Evolutionary conservation across 2,888 invertebrate species (phyloP), one percentile per base, ranked within the genome.

Genomic region (Apodemia zela): DNA sequence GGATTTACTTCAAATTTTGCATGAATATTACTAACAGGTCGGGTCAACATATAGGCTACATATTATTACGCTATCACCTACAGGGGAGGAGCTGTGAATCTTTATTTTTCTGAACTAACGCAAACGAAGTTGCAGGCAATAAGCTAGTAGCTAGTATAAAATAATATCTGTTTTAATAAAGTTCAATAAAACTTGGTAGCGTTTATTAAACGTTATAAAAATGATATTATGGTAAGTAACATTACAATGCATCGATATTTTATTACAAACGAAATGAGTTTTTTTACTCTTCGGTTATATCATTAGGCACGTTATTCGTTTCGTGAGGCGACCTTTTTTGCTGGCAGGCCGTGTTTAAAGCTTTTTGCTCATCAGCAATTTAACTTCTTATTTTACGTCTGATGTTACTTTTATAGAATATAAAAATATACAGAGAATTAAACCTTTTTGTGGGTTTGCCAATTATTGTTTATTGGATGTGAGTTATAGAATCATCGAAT

Each of bases 361-460:
- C 25, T 25, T 54, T 54, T 54, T 54, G 25, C 54, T 21, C 54
- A 54, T 54, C 54, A 54, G 15, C 54, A 54, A 18, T 54, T 54
- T 54, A 54, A 54, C 54, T 54, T 54, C 15, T 54, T 54, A 54
- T 54, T 54, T 54, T 54, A 54, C 54, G 54, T 51, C 49, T 21
- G 17, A 17, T 54, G 54, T 54, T 54, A 54, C 29, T 54, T 54
- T 54, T 54, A 54, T 54, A 13, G 25, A 21, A 54, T 54, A 54
- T 54, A 54, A 54, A 54, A 21, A 54, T 29, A 25, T 29, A 54
- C 15, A 13, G 51, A 25, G 25, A 25, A 15, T n/a, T n/a, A n/a
- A n/a, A 25, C 25, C 17, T 13, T 54, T 25, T 54, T 54, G 54
- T 29, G 54, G 6, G 54, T 7, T 15, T 54, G 5, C 25, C 6